Conservation (phyloP, 2,888 invertebrate genomes). For the Hesperia comma region DNA sequence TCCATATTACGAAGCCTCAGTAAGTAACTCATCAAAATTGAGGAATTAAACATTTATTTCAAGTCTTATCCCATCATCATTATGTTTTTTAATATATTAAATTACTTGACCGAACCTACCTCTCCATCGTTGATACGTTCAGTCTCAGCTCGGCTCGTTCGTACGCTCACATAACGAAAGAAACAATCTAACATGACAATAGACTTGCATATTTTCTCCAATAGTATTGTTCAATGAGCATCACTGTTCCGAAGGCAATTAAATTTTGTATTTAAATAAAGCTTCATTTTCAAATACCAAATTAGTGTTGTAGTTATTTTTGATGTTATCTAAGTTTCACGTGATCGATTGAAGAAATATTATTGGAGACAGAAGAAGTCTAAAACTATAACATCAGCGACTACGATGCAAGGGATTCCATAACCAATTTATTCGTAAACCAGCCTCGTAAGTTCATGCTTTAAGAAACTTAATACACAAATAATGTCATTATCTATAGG, state of each 20-base stretch:
- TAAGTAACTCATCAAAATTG: constrained; percentile 73
- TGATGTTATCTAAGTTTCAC: neutral
- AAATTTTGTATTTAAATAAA: neutral
- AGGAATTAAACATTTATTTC: constrained; percentile 61
- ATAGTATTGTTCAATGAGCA: constrained; percentile 67
- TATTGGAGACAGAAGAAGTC: constrained; percentile 68
- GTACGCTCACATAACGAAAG: constrained; percentile 79
- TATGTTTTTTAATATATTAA: constrained; percentile 41
- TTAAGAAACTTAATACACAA: constrained; percentile 9
- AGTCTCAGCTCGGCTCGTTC: constrained; percentile 75
- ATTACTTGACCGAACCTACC: constrained; percentile 78
- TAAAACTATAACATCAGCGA: constrained; percentile 39
- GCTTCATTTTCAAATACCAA: neutral
- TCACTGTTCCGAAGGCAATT: neutral
- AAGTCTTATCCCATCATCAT: constrained; percentile 47
- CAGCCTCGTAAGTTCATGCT: constrained; percentile 25
- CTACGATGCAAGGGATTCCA: constrained; percentile 29
- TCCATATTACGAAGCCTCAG: constrained; percentile 71
- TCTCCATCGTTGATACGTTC: constrained; percentile 75
- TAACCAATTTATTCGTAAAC: constrained; percentile 12
- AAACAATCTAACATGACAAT: constrained; percentile 84
- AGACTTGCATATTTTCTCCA: constrained; percentile 73
- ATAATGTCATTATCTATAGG: constrained; percentile 22
- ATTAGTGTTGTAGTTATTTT: neutral
- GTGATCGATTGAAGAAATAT: constrained; percentile 55